phyloP scores from a whole-genome alignment of 2,797 vertebrate genomes.

The Lepus oiostolus region DNA sequence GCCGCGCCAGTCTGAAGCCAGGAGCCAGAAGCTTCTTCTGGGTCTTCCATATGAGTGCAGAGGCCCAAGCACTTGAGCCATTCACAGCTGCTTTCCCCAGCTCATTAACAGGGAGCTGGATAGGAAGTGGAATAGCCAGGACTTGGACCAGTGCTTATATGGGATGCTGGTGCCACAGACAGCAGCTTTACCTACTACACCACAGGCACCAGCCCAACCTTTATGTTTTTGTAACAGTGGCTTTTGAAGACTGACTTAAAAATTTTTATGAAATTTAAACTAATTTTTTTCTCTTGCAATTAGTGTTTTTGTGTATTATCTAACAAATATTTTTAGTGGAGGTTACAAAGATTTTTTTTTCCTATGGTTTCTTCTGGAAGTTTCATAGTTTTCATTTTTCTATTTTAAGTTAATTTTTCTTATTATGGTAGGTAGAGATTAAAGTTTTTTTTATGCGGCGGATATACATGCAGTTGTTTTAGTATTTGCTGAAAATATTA shows the following conservation, averaged over 20 bases:
- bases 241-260: constrained; percentile 24
- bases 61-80: no score
- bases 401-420: constrained; percentile 37
- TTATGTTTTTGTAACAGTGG: background rate
- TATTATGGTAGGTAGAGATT: background rate
- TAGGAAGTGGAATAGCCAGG: no score
- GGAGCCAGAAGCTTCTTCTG: no score
- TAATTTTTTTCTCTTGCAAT: background rate
- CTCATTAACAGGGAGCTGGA: no score
- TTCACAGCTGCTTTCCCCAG: no score
- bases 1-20: no score
- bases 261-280: constrained; percentile 23
- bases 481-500: background rate
- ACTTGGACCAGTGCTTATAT: no score
- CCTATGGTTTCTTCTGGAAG: no score
- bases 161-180: no score
- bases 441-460: background rate
- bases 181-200: no score
- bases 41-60: no score
- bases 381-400: background rate
- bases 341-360: background rate
- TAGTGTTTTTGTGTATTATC: background rate
- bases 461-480: background rate
- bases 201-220: background rate
- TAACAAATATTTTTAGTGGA: background rate